Conservation (phyloP, 2,888 invertebrate genomes). For the Yponomeuta sedellus region DNA sequence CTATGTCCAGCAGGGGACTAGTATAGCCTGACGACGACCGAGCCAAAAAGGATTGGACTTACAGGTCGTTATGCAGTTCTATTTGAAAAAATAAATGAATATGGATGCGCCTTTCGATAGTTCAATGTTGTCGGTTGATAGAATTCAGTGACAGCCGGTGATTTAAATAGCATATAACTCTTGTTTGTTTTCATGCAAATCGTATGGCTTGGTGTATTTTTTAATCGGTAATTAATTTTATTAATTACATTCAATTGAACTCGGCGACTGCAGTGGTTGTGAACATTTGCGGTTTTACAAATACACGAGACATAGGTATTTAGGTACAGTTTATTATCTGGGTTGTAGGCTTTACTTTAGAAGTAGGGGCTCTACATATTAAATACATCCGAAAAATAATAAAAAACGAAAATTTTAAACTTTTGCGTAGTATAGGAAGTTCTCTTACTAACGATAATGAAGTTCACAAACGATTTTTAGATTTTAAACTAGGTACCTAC, state of each 20-base stretch:
- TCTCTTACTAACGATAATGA: too few relatives aligned
- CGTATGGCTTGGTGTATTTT: slow-evolving; percentile 19
- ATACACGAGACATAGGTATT: not conserved
- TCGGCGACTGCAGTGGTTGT: slow-evolving; percentile 30
- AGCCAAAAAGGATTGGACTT: not conserved
- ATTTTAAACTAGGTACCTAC: too few relatives aligned
- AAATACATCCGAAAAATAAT: too few relatives aligned
- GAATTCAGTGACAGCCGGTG: slow-evolving; percentile 4
- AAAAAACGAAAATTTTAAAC: too few relatives aligned
- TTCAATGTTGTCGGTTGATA: not conserved
- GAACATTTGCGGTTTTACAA: slow-evolving; percentile 29
- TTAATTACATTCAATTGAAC: slow-evolving; percentile 33
- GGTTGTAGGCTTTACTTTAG: too few relatives aligned
- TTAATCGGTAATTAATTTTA: slow-evolving; percentile 24
- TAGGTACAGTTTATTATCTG: too few relatives aligned
- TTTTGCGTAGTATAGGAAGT: too few relatives aligned
- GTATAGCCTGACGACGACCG: too few relatives aligned
- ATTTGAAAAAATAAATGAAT: not conserved
- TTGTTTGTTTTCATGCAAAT: slow-evolving; percentile 30
- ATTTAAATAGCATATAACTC: slow-evolving; percentile 18
- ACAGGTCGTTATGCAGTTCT: not conserved
- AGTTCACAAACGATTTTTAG: too few relatives aligned
- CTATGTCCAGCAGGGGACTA: too few relatives aligned
- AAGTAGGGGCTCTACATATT: too few relatives aligned
- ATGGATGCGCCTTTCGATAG: not conserved